phyloP scores from a whole-genome alignment of 2,888 invertebrate species.

The Sminthurinus aureus region DNA sequence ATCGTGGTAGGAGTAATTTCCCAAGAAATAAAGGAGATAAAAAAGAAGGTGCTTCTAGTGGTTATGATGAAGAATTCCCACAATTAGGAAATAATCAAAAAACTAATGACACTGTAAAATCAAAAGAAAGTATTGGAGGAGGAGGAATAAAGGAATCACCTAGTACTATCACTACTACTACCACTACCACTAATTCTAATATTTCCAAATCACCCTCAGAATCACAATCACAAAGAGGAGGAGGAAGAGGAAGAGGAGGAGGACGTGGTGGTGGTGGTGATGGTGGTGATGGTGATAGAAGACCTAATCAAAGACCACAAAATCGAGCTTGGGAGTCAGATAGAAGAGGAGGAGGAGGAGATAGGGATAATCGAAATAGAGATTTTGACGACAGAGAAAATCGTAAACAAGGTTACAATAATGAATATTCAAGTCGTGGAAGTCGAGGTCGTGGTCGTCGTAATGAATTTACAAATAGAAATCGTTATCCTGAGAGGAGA shows the following conservation, averaged over 20 bases:
- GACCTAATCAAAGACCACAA: slow-evolving; percentile 33
- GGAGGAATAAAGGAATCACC: too few species aligned
- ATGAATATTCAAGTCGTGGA: slow-evolving; percentile 20
- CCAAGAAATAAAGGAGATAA: slow-evolving; percentile 21
- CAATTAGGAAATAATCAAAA: slow-evolving; percentile 41
- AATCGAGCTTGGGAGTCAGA: slow-evolving; percentile 38
- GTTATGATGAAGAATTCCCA: slow-evolving; percentile 57
- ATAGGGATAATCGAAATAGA: slow-evolving; percentile 4
- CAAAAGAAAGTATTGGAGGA: too few species aligned
- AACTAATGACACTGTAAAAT: slow-evolving; percentile 60
- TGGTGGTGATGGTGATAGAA: slow-evolving; percentile 47
- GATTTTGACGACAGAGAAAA: slow-evolving; percentile 2
- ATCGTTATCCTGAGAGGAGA: slow-evolving; percentile 54
- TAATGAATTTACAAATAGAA: slow-evolving; percentile 58
- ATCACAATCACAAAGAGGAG: slow-evolving; percentile 28
- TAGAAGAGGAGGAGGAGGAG: slow-evolving; percentile 38
- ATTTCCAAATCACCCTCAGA: background rate
- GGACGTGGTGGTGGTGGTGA: slow-evolving; percentile 50
- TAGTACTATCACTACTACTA: too few species aligned
- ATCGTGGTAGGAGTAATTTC: slow-evolving; percentile 43
- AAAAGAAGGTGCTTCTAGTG: slow-evolving; percentile 22
- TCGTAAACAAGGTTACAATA: slow-evolving; percentile 28
- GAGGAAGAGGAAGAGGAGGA: slow-evolving; percentile 42
- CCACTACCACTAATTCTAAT: too few species aligned
- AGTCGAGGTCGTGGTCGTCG: slow-evolving; percentile 47